Evolutionary conservation across 1,140 invertebrate genomes (phyloP).

Genomic region (Formica selysi): DNA sequence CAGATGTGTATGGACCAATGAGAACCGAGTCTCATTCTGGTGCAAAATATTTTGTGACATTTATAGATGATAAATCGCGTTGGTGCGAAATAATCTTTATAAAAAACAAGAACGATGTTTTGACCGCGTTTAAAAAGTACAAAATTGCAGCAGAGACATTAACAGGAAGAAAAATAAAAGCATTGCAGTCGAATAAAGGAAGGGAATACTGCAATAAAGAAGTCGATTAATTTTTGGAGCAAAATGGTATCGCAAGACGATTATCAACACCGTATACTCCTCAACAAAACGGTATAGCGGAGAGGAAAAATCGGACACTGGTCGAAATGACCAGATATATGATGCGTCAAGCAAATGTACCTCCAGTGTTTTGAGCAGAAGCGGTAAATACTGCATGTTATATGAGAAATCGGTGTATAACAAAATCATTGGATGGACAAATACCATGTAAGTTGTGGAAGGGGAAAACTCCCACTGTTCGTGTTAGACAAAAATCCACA

Average conservation of each 20-base stretch:
- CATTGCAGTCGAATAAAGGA: not conserved
- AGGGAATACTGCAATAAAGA: not conserved
- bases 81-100: slow-evolving; percentile 26
- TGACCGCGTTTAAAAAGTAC: not conserved
- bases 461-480: not conserved
- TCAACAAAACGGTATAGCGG: slow-evolving; percentile 22
- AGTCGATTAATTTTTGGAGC: not conserved
- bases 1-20: too few species aligned
- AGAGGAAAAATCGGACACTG: slow-evolving; percentile 24
- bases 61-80: slow-evolving; percentile 55
- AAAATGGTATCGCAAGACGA: slow-evolving; percentile 11
- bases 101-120: slow-evolving; percentile 65
- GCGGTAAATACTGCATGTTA: not conserved
- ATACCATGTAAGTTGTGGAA: slow-evolving; percentile 71
- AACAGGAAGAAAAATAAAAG: not conserved
- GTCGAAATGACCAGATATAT: not conserved
- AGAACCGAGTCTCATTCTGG: too few species aligned
- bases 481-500: too few species aligned
- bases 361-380: slow-evolving; percentile 32
- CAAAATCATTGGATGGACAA: too few species aligned
- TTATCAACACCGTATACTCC: not conserved
- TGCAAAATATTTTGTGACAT: too few species aligned
- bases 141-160: too few species aligned
- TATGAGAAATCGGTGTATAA: too few species aligned
- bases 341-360: too few species aligned